phyloP scores from a whole-genome alignment of 1,140 invertebrate species.

The Stegodyphus dumicola region DNA sequence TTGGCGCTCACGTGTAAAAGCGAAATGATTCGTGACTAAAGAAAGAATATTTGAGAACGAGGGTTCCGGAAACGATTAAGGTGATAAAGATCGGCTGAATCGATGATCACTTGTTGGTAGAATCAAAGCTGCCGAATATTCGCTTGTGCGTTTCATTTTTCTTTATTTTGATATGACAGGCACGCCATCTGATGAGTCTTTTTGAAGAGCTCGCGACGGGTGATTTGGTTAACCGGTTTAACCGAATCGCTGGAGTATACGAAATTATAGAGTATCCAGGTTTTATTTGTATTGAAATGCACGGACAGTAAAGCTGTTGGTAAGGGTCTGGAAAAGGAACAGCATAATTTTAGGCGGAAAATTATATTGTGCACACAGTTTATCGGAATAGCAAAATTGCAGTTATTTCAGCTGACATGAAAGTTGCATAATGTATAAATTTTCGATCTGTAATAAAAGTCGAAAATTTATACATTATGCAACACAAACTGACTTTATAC shows the following conservation, averaged over 20 bases:
- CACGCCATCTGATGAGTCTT: neutral
- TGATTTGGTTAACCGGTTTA: neutral
- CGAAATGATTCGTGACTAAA: constrained; percentile 40
- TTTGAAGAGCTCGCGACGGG: neutral
- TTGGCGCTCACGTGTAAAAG: constrained; percentile 21
- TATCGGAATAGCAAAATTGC: too few relatives aligned
- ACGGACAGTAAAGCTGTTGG: too few relatives aligned
- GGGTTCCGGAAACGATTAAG: constrained; percentile 39
- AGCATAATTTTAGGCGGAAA: too few relatives aligned
- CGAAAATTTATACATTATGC: too few relatives aligned
- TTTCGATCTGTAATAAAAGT: too few relatives aligned
- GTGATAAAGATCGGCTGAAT: constrained; percentile 29
- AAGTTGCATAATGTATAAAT: too few relatives aligned
- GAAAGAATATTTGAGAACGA: neutral
- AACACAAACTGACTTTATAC: too few relatives aligned
- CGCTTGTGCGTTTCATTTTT: neutral
- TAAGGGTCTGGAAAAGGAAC: too few relatives aligned
- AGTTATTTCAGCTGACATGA: too few relatives aligned
- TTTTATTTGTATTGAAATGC: too few relatives aligned
- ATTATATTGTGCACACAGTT: too few relatives aligned
- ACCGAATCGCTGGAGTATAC: neutral
- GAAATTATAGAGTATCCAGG: neutral
- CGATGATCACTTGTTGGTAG: constrained; percentile 22
- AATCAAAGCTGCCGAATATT: neutral
- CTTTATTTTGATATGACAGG: constrained; percentile 1